Evolutionary conservation across 2,113 vertebrate species (phyloP), one percentile per base, ranked within the genome.

Genomic region (Synchiropus splendidus): DNA sequence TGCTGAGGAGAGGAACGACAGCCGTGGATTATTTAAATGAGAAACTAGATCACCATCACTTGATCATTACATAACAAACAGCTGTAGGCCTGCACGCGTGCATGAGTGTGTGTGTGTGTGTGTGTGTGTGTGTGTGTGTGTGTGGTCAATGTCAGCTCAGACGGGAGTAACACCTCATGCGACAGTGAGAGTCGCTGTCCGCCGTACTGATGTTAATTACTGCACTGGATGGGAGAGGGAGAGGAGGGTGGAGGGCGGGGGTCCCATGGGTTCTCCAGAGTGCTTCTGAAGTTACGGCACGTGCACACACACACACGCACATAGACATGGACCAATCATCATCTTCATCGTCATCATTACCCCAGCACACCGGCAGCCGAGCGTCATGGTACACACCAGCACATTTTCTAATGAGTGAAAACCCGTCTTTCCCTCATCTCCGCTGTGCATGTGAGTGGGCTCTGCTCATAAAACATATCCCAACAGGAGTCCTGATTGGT

Each of bases 61-160:
- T 58, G 61, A 64, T 61, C 60, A 67, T 82, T 80, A 72, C 71
- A 47, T 82, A 80, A 80, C 71, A 75, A 80, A 78, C 77, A 80
- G 75, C 77, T 80, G 75, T 72, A 58, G 59, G 67, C 60, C 49
- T 58, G 1, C 46, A 10, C 10, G n/a, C 17, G 34, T 36, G 16
- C 14, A 45, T 18, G 45, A 16, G 39, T 16, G 48, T 39, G 39
- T 52, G 56, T 30, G 52, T 43, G 45, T 30, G 32, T 27, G 39
- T 44, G 18, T 36, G 43, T 12, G 30, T 21, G n/a, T 9, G 30
- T 30, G 21, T 31, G 6, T 17, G 14, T 16, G 27, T 18, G 38
- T 17, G 32, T 2, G 54, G 48, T 47, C 47, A 66, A n/a, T 50
- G 50, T 54, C 55, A 61, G 17, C 41, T 39, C 35, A 64, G 47